Conservation (phyloP, 2,113 vertebrate genomes). For the Neogobius melanostomus region DNA sequence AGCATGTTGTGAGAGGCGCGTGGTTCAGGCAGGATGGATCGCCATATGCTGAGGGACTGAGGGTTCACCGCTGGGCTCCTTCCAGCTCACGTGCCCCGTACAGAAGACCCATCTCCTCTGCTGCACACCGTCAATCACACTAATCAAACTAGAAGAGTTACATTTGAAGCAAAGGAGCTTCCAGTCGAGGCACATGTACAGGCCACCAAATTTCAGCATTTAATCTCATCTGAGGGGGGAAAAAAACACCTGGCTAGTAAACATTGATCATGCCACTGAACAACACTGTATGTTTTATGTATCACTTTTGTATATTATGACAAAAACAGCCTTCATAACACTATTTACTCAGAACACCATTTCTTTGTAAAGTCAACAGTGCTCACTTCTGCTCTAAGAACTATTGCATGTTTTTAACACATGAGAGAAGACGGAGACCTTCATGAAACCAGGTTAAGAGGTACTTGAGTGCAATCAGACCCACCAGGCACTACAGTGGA, state of each 20-base stretch:
- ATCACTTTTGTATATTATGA: no score
- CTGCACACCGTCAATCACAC: neutral
- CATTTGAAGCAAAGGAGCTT: no score
- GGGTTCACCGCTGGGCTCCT: neutral
- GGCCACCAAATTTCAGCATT: no score
- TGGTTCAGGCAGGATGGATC: neutral
- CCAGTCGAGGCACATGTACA: no score
- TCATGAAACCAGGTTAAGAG: slow-evolving; percentile 3
- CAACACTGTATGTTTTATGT: no score
- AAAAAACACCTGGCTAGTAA: no score
- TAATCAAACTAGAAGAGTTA: neutral
- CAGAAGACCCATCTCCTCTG: neutral
- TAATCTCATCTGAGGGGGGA: no score
- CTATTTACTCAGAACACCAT: no score
- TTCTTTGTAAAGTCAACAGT: no score
- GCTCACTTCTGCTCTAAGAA: neutral
- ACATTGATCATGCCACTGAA: no score
- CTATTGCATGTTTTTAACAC: slow-evolving; percentile 7
- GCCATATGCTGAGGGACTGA: neutral
- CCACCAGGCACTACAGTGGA: slow-evolving; percentile 32
- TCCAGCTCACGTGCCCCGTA: neutral
- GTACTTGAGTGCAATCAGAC: slow-evolving; percentile 20
- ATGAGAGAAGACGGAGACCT: neutral
- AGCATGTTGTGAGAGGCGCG: neutral
- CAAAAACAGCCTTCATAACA: no score